A percentile compares a stretch with the other conserved stretches of the same genome.
Evolutionary conservation across 2,797 vertebrate species (phyloP).

Genomic region (Carduelis carduelis): DNA sequence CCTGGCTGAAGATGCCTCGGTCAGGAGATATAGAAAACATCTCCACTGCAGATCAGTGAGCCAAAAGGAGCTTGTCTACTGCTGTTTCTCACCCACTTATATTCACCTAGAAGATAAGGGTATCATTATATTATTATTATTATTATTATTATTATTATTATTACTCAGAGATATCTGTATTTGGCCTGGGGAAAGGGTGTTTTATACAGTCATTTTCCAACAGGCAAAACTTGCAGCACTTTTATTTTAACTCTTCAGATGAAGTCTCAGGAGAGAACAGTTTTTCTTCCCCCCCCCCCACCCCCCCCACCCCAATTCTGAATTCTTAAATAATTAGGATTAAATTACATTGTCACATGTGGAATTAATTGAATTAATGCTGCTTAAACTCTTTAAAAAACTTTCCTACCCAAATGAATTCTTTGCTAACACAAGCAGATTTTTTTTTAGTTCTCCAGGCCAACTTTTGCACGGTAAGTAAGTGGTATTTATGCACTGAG

Average conservation of each 20-base stretch:
- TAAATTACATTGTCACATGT: background rate
- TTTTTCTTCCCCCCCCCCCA: background rate
- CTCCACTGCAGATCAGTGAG: background rate
- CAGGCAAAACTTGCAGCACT: background rate
- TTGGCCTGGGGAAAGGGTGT: background rate
- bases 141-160: too few relatives aligned
- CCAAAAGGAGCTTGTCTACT: background rate
- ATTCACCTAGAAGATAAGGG: background rate
- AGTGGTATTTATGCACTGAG: background rate
- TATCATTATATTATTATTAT: too few relatives aligned
- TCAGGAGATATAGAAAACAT: background rate
- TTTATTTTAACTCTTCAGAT: background rate
- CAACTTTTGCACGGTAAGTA: background rate
- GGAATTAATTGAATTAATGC: conserved; percentile 26
- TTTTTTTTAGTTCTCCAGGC: background rate
- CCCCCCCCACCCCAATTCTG: background rate
- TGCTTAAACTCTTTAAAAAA: conserved; percentile 34
- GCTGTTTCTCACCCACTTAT: background rate
- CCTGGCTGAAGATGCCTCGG: background rate
- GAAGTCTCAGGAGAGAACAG: background rate
- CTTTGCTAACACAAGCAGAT: background rate
- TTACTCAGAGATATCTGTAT: background rate
- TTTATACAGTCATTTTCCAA: background rate
- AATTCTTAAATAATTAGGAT: conserved; percentile 4
- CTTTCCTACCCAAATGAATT: conserved; percentile 9